Conservation (phyloP, 2,797 vertebrate species). For the Schizopygopsis pylzovi region DNA sequence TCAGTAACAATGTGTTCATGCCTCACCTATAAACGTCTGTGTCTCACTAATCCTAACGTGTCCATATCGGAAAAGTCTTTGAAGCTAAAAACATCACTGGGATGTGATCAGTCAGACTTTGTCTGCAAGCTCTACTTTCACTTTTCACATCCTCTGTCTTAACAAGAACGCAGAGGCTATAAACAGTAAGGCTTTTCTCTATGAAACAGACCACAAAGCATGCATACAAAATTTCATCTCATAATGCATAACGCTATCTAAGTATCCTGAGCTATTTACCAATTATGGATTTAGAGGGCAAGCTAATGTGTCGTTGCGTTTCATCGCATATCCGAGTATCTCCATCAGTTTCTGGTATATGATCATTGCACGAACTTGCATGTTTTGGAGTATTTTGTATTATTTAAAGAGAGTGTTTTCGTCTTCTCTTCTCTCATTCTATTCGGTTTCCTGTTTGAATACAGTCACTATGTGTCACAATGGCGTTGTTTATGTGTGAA, state of each 20-base stretch:
- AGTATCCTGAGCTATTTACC: background rate
- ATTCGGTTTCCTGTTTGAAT: background rate
- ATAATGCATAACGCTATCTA: background rate
- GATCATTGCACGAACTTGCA: background rate
- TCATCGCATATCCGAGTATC: background rate
- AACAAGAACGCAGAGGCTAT: background rate
- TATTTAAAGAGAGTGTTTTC: background rate
- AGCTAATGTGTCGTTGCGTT: background rate
- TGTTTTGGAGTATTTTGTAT: background rate
- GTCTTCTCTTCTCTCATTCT: background rate
- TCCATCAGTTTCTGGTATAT: background rate
- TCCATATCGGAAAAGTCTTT: conserved; percentile 45
- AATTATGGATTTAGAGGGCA: background rate
- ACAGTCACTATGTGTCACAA: background rate
- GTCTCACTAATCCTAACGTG: conserved; percentile 38
- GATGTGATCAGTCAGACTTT: conserved; percentile 37
- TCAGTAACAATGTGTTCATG: conserved; percentile 48
- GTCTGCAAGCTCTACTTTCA: conserved; percentile 27
- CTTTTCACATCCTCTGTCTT: conserved; percentile 4
- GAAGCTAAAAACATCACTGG: conserved; percentile 44
- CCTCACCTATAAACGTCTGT: conserved; percentile 46
- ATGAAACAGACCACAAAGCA: background rate
- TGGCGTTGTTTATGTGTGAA: conserved; percentile 2
- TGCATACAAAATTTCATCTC: background rate
- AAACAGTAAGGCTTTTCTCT: background rate